A percentile compares a stretch with the other conserved stretches of the same genome.
Evolutionary conservation across 1,140 invertebrate genomes (phyloP).

Genomic region (Probaryconus sp.): DNA sequence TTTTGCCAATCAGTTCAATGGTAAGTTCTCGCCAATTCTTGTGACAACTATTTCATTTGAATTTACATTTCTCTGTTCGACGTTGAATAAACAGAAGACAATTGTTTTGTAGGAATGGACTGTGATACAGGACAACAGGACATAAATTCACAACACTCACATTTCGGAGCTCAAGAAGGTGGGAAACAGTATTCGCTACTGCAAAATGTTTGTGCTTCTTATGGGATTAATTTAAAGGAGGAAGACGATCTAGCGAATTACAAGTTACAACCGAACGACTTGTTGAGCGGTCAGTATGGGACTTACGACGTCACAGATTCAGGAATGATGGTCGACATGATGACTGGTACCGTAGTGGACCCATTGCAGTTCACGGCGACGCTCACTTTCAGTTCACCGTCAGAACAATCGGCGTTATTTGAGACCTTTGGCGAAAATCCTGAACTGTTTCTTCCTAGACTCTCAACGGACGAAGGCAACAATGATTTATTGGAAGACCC

Average conservation of each 20-base stretch:
- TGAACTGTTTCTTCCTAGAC: slow-evolving; percentile 85
- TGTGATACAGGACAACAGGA: slow-evolving; percentile 85
- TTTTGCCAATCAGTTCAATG: slow-evolving; percentile 80
- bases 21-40: slow-evolving; percentile 31
- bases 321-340: slow-evolving; percentile 89
- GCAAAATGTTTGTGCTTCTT: slow-evolving; percentile 86
- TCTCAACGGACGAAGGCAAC: slow-evolving; percentile 81
- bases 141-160: slow-evolving; percentile 71
- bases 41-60: not conserved
- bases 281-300: slow-evolving; percentile 81
- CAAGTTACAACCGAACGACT: slow-evolving; percentile 82
- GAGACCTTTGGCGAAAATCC: slow-evolving; percentile 86
- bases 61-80: not conserved
- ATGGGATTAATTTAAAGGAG: slow-evolving; percentile 87
- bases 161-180: slow-evolving; percentile 78
- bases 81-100: slow-evolving; percentile 75
- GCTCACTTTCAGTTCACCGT: slow-evolving; percentile 85
- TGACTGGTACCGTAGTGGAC: slow-evolving; percentile 85
- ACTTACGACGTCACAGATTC: slow-evolving; percentile 84
- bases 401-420: slow-evolving; percentile 84
- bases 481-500: slow-evolving; percentile 81
- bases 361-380: slow-evolving; percentile 89
- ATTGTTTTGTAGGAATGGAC: slow-evolving; percentile 83
- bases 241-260: slow-evolving; percentile 86
- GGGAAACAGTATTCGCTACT: slow-evolving; percentile 88